Conservation (phyloP, 1,140 invertebrate genomes). For the Drosophila parabipectinata region DNA sequence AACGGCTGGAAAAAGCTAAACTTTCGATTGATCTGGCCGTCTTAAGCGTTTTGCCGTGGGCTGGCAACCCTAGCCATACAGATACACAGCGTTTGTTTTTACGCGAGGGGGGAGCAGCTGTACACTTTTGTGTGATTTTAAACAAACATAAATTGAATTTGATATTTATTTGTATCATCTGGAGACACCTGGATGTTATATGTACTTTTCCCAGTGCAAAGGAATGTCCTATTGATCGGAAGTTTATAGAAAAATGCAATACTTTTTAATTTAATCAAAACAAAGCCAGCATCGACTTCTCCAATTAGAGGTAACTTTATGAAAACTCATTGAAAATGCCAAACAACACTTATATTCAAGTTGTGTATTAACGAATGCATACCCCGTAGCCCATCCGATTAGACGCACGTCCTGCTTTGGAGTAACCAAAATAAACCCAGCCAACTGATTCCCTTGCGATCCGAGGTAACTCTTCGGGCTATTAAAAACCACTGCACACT, state of each 20-base stretch:
- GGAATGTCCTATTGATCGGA: neutral
- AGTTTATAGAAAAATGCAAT: neutral
- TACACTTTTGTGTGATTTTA: constrained; percentile 20
- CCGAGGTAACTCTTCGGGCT: constrained; percentile 47
- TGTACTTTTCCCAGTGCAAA: neutral
- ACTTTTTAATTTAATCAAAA: neutral
- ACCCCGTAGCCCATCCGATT: neutral
- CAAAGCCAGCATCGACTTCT: neutral
- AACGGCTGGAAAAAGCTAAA: neutral
- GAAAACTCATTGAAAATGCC: neutral
- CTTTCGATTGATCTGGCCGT: neutral
- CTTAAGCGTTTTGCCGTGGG: neutral
- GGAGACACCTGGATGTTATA: neutral
- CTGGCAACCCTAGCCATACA: constrained; percentile 6
- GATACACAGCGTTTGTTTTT: constrained; percentile 32
- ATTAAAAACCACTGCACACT: constrained; percentile 37
- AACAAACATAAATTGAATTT: constrained; percentile 3
- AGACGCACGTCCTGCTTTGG: constrained; percentile 27
- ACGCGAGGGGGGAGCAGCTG: constrained; percentile 15
- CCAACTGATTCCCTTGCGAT: constrained; percentile 8
- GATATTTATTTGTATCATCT: neutral
- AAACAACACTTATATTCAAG: neutral
- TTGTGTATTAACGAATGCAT: neutral
- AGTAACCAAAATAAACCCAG: constrained; percentile 49
- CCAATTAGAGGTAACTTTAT: constrained; percentile 1